A percentile compares a stretch with the other conserved stretches of the same genome.
Evolutionary conservation across 2,113 vertebrate genomes (phyloP).

Genomic region (Mellivora capensis): DNA sequence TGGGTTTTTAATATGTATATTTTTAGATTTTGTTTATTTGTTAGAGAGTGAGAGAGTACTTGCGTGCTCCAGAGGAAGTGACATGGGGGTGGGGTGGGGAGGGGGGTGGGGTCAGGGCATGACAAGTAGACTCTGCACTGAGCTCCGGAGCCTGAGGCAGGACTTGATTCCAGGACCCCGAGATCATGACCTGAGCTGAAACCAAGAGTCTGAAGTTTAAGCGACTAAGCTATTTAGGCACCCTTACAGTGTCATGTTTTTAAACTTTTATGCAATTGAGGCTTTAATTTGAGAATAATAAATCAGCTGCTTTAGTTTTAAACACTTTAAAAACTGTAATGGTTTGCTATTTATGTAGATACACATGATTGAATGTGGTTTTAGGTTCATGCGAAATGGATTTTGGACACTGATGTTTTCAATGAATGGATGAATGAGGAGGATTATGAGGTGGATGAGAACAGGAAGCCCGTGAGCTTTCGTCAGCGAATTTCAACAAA

Average conservation of each 20-base stretch:
- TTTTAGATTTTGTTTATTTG: not conserved
- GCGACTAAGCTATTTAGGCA: not conserved
- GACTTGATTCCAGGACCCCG: not conserved
- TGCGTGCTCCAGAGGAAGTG: not conserved
- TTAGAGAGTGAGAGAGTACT: not conserved
- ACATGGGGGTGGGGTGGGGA: fast-evolving
- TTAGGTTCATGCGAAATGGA: conserved; percentile 96
- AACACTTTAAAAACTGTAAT: not conserved
- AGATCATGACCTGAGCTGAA: not conserved
- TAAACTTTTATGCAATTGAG: not conserved
- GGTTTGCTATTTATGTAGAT: not conserved
- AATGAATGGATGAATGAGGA: conserved; percentile 99
- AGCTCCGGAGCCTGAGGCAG: not conserved
- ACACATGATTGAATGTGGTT: not conserved
- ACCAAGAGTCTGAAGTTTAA: not conserved
- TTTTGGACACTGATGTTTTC: conserved; percentile 94
- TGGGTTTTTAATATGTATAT: not conserved
- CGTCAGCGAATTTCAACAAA: conserved; percentile 93
- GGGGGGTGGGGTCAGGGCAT: not conserved
- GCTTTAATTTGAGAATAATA: not conserved
- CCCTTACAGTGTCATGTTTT: not conserved
- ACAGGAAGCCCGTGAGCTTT: conserved; percentile 90
- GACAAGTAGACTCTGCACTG: not conserved
- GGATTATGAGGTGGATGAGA: conserved; percentile 97
- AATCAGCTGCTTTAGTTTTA: not conserved